Evolutionary conservation across 1,140 invertebrate genomes (phyloP), one percentile per base, ranked within the genome.

Genomic region (Calosoma granatense): DNA sequence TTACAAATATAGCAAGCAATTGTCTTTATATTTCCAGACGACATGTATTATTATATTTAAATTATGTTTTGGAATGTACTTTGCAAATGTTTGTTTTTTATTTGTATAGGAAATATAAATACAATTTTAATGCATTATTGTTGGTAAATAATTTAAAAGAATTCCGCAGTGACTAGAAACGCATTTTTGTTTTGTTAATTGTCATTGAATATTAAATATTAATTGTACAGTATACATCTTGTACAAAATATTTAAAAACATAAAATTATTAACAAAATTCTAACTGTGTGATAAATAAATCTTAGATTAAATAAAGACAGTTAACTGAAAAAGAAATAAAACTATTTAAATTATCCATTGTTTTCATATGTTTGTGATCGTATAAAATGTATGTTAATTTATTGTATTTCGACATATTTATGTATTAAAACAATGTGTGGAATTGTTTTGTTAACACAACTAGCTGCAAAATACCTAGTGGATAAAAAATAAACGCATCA

Each of bases 181-280:
- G 41, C 41, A 47, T 47, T 47, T 47, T 17, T 17, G 17, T 47
- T 47, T 47, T 47, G 41, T 47, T 17, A 47, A 12, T 47, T 12
- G 41, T 47, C 4, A 47, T 12, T 47, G 41, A 47, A 47, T 9
- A 36, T 36, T 47, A 47, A 12, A 47, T 47, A 47, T 47, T 17
- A 47, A 47, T 47, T 47, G 26, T 47, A 47, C 41, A 36, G 17
- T 4, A 47, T 12, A 47, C 26, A 30, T 30, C 26, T 30, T 30
- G 26, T 30, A 30, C 26, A 47, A 12, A 17, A 47, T 47, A 47
- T 47, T 47, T 47, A 47, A 47, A 6, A n/a, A 36, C 41, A 47
- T 47, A 17, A 47, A 47, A 9, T 6, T 47, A 47, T 47, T 47
- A 47, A 47, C 41, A 47, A 47, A 47, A 47, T 47, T 47, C 41